phyloP scores from a whole-genome alignment of 2,797 vertebrate genomes.

The Triplophysa bombifrons region DNA sequence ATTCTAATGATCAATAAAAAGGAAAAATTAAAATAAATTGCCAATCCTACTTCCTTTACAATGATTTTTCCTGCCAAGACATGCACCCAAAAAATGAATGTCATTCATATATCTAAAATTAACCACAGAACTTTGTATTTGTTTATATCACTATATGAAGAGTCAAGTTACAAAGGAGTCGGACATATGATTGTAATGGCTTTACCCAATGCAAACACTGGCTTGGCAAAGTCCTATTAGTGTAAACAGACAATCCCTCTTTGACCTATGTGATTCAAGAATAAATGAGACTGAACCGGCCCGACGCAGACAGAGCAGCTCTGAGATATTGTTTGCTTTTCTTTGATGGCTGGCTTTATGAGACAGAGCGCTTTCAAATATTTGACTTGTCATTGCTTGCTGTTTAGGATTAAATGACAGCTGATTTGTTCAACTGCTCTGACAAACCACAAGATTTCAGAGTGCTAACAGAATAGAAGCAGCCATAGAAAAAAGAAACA shows the following conservation, averaged over 20 bases:
- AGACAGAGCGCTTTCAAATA: slow-evolving; percentile 3
- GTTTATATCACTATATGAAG: slow-evolving; percentile 8
- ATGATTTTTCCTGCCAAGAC: neutral
- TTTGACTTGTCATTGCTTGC: slow-evolving; percentile 7
- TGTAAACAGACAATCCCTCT: slow-evolving; percentile 30
- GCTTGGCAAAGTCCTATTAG: neutral
- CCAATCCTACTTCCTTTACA: slow-evolving; percentile 13
- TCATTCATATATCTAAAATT: slow-evolving; percentile 17
- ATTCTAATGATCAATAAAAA: slow-evolving; percentile 40
- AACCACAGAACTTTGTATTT: slow-evolving; percentile 25
- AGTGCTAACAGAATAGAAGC: slow-evolving; percentile 6
- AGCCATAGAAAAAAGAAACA: slow-evolving; percentile 7
- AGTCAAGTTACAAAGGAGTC: neutral
- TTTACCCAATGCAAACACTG: slow-evolving; percentile 38
- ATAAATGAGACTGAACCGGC: slow-evolving; percentile 16
- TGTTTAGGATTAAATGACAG: slow-evolving; percentile 34
- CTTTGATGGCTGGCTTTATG: slow-evolving; percentile 10
- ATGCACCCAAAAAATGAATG: neutral
- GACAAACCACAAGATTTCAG: slow-evolving; percentile 7
- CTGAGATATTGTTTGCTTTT: slow-evolving; percentile 14
- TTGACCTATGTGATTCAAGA: slow-evolving; percentile 1
- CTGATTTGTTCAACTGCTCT: slow-evolving; percentile 9
- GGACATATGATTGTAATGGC: slow-evolving; percentile 23
- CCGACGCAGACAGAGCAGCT: neutral
- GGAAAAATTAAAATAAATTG: slow-evolving; percentile 12